Conservation (phyloP, 1,140 invertebrate genomes). For the Watersipora subatra region DNA sequence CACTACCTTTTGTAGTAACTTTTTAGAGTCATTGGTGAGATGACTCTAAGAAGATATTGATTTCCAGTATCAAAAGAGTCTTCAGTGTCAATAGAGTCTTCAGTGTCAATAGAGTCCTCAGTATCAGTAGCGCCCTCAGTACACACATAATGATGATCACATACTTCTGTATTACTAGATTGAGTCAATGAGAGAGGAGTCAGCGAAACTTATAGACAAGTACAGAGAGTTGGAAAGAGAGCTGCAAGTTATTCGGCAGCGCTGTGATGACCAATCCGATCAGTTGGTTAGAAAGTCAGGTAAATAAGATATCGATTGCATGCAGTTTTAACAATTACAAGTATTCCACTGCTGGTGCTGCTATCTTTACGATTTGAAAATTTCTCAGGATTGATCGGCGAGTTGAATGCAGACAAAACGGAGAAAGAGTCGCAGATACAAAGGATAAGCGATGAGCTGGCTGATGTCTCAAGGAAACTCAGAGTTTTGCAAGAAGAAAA, state of each 20-base stretch:
- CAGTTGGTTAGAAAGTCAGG: constrained; percentile 29
- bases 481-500: constrained; percentile 21
- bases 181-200: constrained; percentile 17
- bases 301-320: constrained; percentile 10
- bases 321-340: not conserved
- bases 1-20: no score
- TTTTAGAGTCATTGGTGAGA: no score
- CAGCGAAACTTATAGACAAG: constrained; percentile 13
- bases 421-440: constrained; percentile 25
- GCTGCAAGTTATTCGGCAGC: constrained; percentile 20
- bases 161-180: no score
- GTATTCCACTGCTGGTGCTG: not conserved
- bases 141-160: no score
- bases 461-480: constrained; percentile 19
- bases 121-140: no score
- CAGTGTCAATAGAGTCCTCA: no score
- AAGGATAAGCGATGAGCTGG: constrained; percentile 19
- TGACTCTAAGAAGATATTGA: no score
- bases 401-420: constrained; percentile 26
- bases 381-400: constrained; percentile 20
- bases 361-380: no score
- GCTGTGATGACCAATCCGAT: constrained; percentile 22
- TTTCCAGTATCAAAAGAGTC: no score
- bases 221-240: constrained; percentile 24
- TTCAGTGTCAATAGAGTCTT: no score